These are phyloP conservation scores for Polyergus mexicanus DNA, from an alignment of 1,140 invertebrate genomes.

Conservation along the genomic window DNA sequence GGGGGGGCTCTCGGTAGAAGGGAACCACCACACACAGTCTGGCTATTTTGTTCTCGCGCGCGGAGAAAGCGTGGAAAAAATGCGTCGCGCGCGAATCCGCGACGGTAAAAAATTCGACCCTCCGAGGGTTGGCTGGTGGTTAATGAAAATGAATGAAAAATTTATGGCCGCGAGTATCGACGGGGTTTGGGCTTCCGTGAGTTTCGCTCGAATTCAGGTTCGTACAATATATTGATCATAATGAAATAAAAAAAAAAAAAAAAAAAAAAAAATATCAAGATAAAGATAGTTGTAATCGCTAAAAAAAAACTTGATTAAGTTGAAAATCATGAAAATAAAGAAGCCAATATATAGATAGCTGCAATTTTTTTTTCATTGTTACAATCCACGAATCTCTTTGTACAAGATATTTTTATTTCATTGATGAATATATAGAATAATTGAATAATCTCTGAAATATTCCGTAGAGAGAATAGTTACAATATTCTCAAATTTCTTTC, in stretches of 20 bases:
- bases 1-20: too few relatives aligned
- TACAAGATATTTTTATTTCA: background rate
- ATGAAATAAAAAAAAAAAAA: background rate
- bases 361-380: background rate
- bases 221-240: background rate
- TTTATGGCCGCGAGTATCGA: slow-evolving; percentile 37
- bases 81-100: slow-evolving; percentile 35
- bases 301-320: background rate
- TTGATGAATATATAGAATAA: slow-evolving; percentile 9
- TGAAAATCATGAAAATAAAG: background rate
- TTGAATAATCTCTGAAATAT: background rate
- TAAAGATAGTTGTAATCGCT: background rate
- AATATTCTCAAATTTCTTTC: background rate
- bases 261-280: background rate
- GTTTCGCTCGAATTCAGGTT: background rate
- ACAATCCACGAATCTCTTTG: background rate
- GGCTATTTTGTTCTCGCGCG: slow-evolving; percentile 48
- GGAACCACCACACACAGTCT: background rate
- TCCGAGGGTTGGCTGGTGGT: slow-evolving; percentile 9
- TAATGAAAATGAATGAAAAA: slow-evolving; percentile 64
- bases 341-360: background rate
- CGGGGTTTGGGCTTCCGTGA: background rate
- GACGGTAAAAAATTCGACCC: slow-evolving; percentile 52
- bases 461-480: background rate
- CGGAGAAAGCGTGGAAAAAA: slow-evolving; percentile 46